Conservation (phyloP, 2,113 vertebrate species). For the Spea multiplicata region DNA sequence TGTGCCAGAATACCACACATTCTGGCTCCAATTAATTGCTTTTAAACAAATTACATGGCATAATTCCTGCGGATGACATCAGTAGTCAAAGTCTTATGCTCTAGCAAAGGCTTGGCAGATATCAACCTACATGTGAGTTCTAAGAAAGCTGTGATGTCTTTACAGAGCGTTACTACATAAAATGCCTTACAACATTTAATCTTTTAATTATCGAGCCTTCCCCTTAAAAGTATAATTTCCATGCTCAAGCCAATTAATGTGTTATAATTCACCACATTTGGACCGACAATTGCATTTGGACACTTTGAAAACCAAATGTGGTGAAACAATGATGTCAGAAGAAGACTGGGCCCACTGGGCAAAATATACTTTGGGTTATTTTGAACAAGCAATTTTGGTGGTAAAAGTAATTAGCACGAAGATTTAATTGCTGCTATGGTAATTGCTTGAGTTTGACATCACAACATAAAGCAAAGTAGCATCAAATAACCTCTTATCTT, state of each 20-base stretch:
- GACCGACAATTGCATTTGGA: too few species aligned
- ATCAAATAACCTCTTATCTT: too few species aligned
- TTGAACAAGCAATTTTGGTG: too few species aligned
- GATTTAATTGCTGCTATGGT: too few species aligned
- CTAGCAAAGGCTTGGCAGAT: conserved; percentile 27
- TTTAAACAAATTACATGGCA: conserved; percentile 34
- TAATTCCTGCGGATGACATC: conserved; percentile 28
- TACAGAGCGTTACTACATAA: not conserved
- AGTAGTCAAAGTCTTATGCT: conserved; percentile 12
- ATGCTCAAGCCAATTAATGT: not conserved
- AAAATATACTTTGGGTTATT: too few species aligned
- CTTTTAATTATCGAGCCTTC: not conserved
- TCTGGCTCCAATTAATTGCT: conserved; percentile 2
- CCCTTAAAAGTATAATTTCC: not conserved
- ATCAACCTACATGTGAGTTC: conserved; percentile 9
- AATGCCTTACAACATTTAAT: not conserved
- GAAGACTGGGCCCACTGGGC: too few species aligned
- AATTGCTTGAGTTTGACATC: too few species aligned
- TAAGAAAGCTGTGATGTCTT: conserved; percentile 11
- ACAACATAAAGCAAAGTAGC: too few species aligned
- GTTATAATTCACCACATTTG: too few species aligned
- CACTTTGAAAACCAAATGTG: too few species aligned
- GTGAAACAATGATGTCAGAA: too few species aligned
- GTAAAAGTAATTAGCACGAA: too few species aligned
- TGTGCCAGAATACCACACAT: conserved; percentile 35